Evolutionary conservation across 1,140 invertebrate species (phyloP).

Genomic region (Zelostemma sp.): DNA sequence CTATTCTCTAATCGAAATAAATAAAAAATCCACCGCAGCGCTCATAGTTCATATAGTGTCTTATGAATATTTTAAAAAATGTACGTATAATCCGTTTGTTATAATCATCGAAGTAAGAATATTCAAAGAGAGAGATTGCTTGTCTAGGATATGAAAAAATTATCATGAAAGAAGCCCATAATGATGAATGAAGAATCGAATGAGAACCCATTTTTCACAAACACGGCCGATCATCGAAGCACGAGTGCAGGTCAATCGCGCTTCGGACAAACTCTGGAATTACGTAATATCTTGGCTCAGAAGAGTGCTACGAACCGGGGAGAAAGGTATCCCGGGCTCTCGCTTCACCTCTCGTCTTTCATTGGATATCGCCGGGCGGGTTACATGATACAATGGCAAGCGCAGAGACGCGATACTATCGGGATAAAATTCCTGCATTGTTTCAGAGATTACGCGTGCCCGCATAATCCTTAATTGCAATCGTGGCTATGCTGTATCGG

Average conservation of each 20-base stretch:
- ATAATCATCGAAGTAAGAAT: too few relatives aligned
- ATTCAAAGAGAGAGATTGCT: too few relatives aligned
- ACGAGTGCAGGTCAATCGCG: constrained; percentile 46
- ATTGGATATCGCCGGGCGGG: constrained; percentile 32
- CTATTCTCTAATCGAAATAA: too few relatives aligned
- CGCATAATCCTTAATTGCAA: constrained; percentile 65
- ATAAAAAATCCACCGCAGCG: too few relatives aligned
- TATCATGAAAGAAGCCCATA: too few relatives aligned
- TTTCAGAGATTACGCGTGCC: constrained; percentile 58
- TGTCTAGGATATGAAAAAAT: too few relatives aligned
- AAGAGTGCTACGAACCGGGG: constrained; percentile 33
- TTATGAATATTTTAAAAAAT: too few relatives aligned
- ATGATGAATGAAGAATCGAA: too few relatives aligned
- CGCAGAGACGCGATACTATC: constrained; percentile 51
- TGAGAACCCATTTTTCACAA: constrained; percentile 22
- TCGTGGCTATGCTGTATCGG: constrained; percentile 41
- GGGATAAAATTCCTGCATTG: constrained; percentile 60
- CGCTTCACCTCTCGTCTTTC: constrained; percentile 27
- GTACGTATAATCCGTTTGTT: too few relatives aligned
- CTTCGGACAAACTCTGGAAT: constrained; percentile 49
- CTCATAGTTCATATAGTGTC: too few relatives aligned
- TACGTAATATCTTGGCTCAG: constrained; percentile 25
- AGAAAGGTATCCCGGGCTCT: constrained; percentile 48
- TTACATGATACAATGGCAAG: constrained; percentile 46
- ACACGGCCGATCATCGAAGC: constrained; percentile 10